Evolutionary conservation across 2,797 vertebrate genomes (phyloP), one percentile per base, ranked within the genome.

Genomic region (Acrossocheilus fasciatus): DNA sequence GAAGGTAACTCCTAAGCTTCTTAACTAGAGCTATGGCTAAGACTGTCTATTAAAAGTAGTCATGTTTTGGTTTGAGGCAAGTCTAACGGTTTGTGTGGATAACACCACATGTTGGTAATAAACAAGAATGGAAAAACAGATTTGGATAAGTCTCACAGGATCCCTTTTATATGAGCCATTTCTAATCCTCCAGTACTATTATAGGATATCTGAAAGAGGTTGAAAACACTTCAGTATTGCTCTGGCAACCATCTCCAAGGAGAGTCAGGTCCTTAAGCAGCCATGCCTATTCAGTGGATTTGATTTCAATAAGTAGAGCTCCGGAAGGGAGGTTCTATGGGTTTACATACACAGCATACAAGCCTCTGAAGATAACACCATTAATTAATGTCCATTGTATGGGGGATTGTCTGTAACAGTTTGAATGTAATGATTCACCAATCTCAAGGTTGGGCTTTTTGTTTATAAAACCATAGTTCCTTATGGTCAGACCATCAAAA

Each of bases 181-280:
- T 81, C 47, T 89, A 86, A 90, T 90, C 89, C 76, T 83, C 72
- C 64, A 82, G 74, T 84, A 62, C 73, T 87, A 89, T 84, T 89
- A 87, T 87, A 66, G 83, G 81, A 84, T 83, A 54, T 88, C 76
- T 87, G 23, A 76, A 85, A 86, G 83, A 84, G 76, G 57, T 26
- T 62, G 86, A 86, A 88, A 90, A 83, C 73, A 81, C 72, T 78
- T 81, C 64, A 79, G 83, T 69, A 89, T 86, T 36, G 50, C 89
- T 86, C 54, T 81, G 83, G 89, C 77, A 90, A 87, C 86, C 23
- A 17, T 90, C 79, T 80, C 85, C 83, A 85, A 70, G 54, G 89
- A 70, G 89, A 87, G 81, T 41, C 64, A 81, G 52, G 70, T 50
- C 83, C 87, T 81, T 72, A 89, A 70, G 62, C 69, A 85, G 39